Percentiles rank a stretch among this genome's conserved stretches.
These are phyloP conservation scores for Anthonomus grandis DNA, from an alignment of 1,140 invertebrate genomes.

Conservation along the genomic window DNA sequence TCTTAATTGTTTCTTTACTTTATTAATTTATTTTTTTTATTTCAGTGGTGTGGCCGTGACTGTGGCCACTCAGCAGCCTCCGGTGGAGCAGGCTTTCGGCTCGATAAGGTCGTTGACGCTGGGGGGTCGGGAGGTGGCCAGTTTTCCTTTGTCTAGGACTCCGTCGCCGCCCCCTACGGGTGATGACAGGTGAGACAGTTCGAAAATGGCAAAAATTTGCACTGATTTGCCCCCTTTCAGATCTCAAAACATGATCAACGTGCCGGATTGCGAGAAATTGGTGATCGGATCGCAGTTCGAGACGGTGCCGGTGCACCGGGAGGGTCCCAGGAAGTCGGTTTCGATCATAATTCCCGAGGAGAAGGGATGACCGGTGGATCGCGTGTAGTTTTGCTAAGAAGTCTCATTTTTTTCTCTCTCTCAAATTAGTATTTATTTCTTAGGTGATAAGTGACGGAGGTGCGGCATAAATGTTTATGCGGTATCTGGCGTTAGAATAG, in stretches of 20 bases:
- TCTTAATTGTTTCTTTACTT: too few species aligned
- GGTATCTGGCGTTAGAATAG: too few species aligned
- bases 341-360: conserved; percentile 57
- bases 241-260: conserved; percentile 43
- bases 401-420: too few species aligned
- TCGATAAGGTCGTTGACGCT: conserved; percentile 68
- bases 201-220: neutral
- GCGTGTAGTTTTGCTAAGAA: conserved; percentile 21
- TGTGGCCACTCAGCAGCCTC: conserved; percentile 62
- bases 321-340: conserved; percentile 50
- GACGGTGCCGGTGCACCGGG: conserved; percentile 34
- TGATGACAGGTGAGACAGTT: conserved; percentile 47
- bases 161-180: conserved; percentile 61
- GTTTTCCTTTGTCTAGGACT: conserved; percentile 70
- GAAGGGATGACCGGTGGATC: conserved; percentile 49
- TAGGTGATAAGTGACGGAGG: too few species aligned
- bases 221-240: conserved; percentile 12
- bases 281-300: conserved; percentile 37
- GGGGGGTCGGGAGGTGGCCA: conserved; percentile 70
- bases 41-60: conserved; percentile 63
- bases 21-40: conserved; percentile 26
- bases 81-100: conserved; percentile 68
- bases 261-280: conserved; percentile 47
- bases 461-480: too few species aligned
- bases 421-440: too few species aligned